These are phyloP conservation scores for Cataglyphis cursor DNA, from an alignment of 2,888 invertebrate species.

Conservation along the genomic window DNA sequence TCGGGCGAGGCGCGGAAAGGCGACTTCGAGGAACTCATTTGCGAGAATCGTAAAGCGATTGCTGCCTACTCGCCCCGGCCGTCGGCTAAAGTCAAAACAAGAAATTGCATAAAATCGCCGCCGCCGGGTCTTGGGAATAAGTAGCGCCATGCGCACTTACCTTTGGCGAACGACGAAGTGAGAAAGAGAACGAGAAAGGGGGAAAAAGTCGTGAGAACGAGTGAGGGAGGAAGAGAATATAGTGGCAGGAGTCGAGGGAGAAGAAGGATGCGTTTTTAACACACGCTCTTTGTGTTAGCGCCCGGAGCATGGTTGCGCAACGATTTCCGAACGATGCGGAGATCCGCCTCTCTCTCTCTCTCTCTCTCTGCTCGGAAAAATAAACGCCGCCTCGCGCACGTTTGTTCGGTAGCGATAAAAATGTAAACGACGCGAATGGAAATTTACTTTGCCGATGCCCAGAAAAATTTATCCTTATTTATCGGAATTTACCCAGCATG, in stretches of 20 bases:
- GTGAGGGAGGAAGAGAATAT: constrained; percentile 7
- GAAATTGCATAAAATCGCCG: constrained; percentile 72
- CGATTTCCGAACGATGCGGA: constrained; percentile 35
- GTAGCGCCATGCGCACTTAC: constrained; percentile 37
- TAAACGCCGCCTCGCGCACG: background rate
- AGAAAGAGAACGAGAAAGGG: background rate
- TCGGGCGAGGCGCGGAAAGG: constrained; percentile 54
- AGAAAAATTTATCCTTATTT: background rate
- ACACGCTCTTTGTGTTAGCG: constrained; percentile 40
- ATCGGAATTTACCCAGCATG: background rate
- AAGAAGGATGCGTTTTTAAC: constrained; percentile 51
- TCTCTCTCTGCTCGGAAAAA: constrained; percentile 2
- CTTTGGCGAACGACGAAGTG: constrained; percentile 5
- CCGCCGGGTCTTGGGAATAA: constrained; percentile 46
- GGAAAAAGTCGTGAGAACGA: background rate
- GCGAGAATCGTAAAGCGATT: constrained; percentile 80
- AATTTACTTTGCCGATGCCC: constrained; percentile 6
- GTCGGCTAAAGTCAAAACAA: constrained; percentile 74
- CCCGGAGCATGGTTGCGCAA: constrained; percentile 38
- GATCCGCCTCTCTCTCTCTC: constrained; percentile 23
- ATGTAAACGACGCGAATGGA: background rate
- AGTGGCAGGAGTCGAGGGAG: constrained; percentile 7
- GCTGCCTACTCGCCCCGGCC: constrained; percentile 69
- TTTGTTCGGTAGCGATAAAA: constrained; percentile 33
- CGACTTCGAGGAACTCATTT: constrained; percentile 79